Conservation (phyloP, 1,140 invertebrate species). For the Heliconius himera region DNA sequence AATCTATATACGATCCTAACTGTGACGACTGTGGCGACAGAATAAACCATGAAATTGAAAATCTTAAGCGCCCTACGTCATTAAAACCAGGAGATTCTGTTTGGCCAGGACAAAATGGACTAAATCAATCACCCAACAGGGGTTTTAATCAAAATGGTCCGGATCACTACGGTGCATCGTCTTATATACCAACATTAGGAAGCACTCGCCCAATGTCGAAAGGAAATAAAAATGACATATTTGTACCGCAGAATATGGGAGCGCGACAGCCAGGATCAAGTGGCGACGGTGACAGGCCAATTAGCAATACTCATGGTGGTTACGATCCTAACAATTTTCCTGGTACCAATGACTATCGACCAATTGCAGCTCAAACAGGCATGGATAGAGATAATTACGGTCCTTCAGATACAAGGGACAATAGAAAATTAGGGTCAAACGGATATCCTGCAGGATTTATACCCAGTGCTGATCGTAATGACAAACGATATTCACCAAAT, state of each 20-base stretch:
- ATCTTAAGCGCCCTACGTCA: slow-evolving; percentile 44
- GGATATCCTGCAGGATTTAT: neutral
- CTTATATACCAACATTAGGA: neutral
- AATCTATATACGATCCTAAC: slow-evolving; percentile 82
- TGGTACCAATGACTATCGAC: neutral
- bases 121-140: neutral
- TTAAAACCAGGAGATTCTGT: slow-evolving; percentile 30
- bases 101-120: neutral
- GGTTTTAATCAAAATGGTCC: slow-evolving; percentile 26
- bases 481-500: slow-evolving; percentile 8
- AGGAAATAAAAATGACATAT: neutral
- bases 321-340: slow-evolving; percentile 18
- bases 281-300: slow-evolving; percentile 14
- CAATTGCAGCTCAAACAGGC: neutral
- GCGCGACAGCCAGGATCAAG: neutral
- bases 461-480: neutral
- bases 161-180: slow-evolving; percentile 14
- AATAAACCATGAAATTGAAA: slow-evolving; percentile 47
- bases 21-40: slow-evolving; percentile 73
- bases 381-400: slow-evolving; percentile 11
- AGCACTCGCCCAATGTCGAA: slow-evolving; percentile 18
- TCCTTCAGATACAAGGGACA: neutral
- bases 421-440: neutral
- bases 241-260: neutral
- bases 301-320: slow-evolving; percentile 1